Base-by-base conservation (phyloP, 2,797 vertebrate species). In the Tamandua tetradactyla region DNA sequence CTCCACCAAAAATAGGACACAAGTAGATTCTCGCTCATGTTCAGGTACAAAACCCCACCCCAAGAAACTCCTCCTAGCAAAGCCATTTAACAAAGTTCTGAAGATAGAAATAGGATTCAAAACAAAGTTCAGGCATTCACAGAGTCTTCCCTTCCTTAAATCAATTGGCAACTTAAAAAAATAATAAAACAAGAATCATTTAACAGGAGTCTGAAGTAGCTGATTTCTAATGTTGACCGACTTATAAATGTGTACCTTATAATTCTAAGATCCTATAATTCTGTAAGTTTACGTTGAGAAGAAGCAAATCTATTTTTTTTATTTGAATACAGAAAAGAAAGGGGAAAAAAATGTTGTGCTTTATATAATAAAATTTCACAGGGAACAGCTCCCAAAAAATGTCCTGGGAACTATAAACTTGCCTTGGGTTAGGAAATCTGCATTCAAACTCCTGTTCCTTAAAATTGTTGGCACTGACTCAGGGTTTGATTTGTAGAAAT, bases 401-500 rank as follows among this genome's bases (percentile, higher is more conserved):
- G 42, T 82, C 52, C 89, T 78, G 59, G 44, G 52, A 78, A 47
- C 68, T 37, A 62, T n/a, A 37, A 64, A 86, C 9, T 80, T 69
- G 4, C 93, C 66, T 87, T 83, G n/a, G 79, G 89, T 89, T 95
- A 72, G n/a, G 4, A 11, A 93, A 69, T 78, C 71, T 96, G 64
- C 0, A 0, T 68, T 23, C 35, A 74, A 61, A 94, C 95, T 86
- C 95, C 49, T 71, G 2, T 87, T 96, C 40, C 92, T 81, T 93
- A 89, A 69, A 83, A 32, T 1, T 71, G 74, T 90, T 92, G 71
- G 42, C 40, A 94, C 75, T 66, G 66, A 78, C 55, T 93, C 72
- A 84, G 23, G 61, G 87, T 64, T 62, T 92, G 44, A 55, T 97
- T 92, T 96, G 85, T 84, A 80, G 82, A 96, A 91, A 76, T 74